Evolutionary conservation across 1,140 invertebrate species (phyloP), one percentile per base, ranked within the genome.

Genomic region (Tetraneura akinire): DNA sequence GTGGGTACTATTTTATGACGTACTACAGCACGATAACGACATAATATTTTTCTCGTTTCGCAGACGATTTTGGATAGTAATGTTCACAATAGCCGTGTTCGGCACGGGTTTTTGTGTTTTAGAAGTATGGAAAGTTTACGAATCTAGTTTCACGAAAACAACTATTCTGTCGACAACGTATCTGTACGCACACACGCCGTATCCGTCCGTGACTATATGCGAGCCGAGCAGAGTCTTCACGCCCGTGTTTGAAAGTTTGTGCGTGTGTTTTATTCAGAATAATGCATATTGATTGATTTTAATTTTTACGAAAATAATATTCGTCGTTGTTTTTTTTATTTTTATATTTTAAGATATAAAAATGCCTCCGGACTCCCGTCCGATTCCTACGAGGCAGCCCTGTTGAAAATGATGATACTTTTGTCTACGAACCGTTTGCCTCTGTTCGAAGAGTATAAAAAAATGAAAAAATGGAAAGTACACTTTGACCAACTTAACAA

Each of bases 121-220:
- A 23, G 70, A 81, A 47, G 70, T 81, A 1, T 81, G 68, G 55
- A 45, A 81, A 42, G 42, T 66, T 1, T 81, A 81, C 29, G 57
- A 51, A n/a, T 62, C 53, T 9, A 73, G 70, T 51, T 74, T 81
- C 16, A 81, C 80, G 21, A 81, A 60, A 32, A 81, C 80, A 0
- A 81, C 45, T 1, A 81, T 73, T 42, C 37, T 71, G 29, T 83
- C 82, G 18, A 83, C 83, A 18, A 78, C 80, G 2, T 82, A 82
- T 81, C 80, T 80, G 1, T 82, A 84, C 53, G 66, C 83, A 13
- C 66, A 83, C 21, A 32, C 84, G 5, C 81, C 84, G 9, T 85
- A 84, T 64, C 84, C 84, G 29, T 82, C 82, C 1, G 81, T 85
- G 23, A 85, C 83, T 1, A 81, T 85, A 5, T 85, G 84, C 60